These are phyloP conservation scores for Limnodromus scolopaceus DNA, from an alignment of 2,797 vertebrate species.

Conservation along the genomic window DNA sequence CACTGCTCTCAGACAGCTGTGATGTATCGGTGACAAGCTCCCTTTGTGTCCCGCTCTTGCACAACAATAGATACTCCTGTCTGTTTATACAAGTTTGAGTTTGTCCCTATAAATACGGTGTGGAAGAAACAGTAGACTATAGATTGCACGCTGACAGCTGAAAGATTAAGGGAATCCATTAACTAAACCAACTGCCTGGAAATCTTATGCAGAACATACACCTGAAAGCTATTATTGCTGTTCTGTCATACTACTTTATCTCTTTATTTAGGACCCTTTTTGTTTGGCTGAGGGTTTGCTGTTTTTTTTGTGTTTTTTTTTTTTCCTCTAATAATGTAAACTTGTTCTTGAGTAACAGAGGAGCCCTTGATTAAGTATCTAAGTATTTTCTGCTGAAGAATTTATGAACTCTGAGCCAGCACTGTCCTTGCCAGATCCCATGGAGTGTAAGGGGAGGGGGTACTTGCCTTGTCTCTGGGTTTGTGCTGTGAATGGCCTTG, in stretches of 20 bases:
- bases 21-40: conserved; percentile 67
- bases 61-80: conserved; percentile 73
- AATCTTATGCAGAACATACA: conserved; percentile 67
- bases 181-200: conserved; percentile 71
- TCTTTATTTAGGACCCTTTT: conserved; percentile 68
- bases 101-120: conserved; percentile 67
- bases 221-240: conserved; percentile 67
- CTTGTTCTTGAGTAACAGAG: conserved; percentile 68
- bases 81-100: conserved; percentile 75
- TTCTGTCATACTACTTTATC: conserved; percentile 61
- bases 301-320: neutral
- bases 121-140: conserved; percentile 68
- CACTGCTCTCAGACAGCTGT: conserved; percentile 47
- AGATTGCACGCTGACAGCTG: conserved; percentile 70
- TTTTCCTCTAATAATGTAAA: conserved; percentile 24
- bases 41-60: conserved; percentile 60
- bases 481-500: conserved; percentile 52
- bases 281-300: conserved; percentile 34
- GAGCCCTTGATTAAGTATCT: conserved; percentile 71
- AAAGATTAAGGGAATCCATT: conserved; percentile 73
- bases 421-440: conserved; percentile 63
- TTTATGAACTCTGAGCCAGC: conserved; percentile 69
- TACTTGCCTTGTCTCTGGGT: conserved; percentile 18
- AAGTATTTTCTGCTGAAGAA: conserved; percentile 73
- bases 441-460: conserved; percentile 47